Base-by-base conservation (phyloP, 2,888 invertebrate genomes). In the Papilio protenor region DNA sequence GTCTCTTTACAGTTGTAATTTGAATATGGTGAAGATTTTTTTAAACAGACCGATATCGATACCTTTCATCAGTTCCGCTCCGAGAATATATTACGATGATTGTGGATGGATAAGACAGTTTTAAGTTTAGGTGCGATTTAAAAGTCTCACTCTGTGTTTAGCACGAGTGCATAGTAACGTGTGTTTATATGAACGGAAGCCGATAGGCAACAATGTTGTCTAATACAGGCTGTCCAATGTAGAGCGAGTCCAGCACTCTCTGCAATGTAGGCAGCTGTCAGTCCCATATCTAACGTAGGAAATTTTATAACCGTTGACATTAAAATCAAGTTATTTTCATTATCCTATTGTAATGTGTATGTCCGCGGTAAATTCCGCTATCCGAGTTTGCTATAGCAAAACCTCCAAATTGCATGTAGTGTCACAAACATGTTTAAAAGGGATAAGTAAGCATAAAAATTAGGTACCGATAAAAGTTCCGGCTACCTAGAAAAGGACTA, bases 1-100 rank as follows among this genome's bases (percentile, higher is more conserved):
- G 86, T 85, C 85, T 88, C 57, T 89, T 92, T 92, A 93, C 92
- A 89, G 91, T 91, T 92, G 87, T 87, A 89, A 89, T 91, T 89
- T 89, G 89, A 91, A 90, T 90, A 89, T 87, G 86, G 89, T 88
- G 89, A 91, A 90, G 89, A 91, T 90, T 89, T 89, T 86, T 88
- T 90, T 90, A 87, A 86, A 88, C 88, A n/a, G 61, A 70, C 74
- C 57, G 88, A 88, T 90, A 89, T 90, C 87, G 88, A 88, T 90
- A 87, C 84, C 84, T 87, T 86, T 88, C 87, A 87, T 87, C 85
- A 85, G 86, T 87, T 84, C 86, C 83, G 86, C 85, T 85, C 85
- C 27, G 84, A 85, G 86, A 86, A 87, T 87, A 85, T 88, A 88
- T 88, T 87, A 70, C 61, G 85, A 85, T 87, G 73, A 47, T 59